Evolutionary conservation across 2,888 invertebrate species (phyloP).

Genomic region (Pandemis cinnamomeana): DNA sequence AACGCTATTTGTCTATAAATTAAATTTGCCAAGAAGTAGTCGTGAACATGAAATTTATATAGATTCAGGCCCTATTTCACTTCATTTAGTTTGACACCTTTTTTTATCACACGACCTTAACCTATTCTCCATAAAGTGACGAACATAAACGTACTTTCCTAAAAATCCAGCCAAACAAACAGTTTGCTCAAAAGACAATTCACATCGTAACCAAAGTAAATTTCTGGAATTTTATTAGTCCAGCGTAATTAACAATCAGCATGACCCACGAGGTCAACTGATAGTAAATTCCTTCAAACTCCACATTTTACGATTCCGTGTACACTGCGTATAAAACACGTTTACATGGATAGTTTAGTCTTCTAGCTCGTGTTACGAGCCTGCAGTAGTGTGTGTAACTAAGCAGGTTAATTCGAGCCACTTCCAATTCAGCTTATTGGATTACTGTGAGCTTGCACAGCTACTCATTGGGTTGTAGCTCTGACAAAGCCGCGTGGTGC

Average conservation of each 20-base stretch:
- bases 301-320: slow-evolving; percentile 16
- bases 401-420: slow-evolving; percentile 67
- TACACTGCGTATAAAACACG: slow-evolving; percentile 15
- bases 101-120: background rate
- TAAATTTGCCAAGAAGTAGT: no score
- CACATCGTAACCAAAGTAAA: background rate
- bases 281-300: slow-evolving; percentile 33
- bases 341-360: slow-evolving; percentile 6
- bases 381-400: slow-evolving; percentile 41
- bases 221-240: slow-evolving; percentile 28
- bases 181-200: background rate
- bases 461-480: slow-evolving; percentile 29
- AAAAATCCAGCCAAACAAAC: slow-evolving; percentile 2
- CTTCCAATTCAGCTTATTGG: slow-evolving; percentile 69
- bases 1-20: no score
- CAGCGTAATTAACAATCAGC: slow-evolving; percentile 33
- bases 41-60: no score
- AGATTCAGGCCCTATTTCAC: no score
- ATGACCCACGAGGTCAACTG: slow-evolving; percentile 32
- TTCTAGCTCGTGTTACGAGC: slow-evolving; percentile 42
- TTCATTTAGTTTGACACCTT: no score
- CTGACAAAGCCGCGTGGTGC: slow-evolving; percentile 46
- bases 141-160: background rate
- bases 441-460: slow-evolving; percentile 47
- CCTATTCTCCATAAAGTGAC: background rate